phyloP scores from a whole-genome alignment of 2,797 vertebrate species.

The Arvicola amphibius region DNA sequence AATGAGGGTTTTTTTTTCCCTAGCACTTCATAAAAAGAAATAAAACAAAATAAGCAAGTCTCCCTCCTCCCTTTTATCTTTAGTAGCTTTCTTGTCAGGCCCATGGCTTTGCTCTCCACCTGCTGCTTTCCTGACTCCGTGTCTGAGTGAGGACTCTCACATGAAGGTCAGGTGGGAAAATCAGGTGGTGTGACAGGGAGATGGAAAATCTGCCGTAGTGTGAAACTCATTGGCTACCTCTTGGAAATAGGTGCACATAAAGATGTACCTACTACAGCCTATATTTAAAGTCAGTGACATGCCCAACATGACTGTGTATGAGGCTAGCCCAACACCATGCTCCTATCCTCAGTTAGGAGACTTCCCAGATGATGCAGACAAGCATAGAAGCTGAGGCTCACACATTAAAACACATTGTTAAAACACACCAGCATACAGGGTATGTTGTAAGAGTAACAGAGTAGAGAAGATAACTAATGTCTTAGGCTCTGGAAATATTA shows the following conservation, averaged over 20 bases:
- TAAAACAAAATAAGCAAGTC: constrained; percentile 58
- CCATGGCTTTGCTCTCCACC: constrained; percentile 48
- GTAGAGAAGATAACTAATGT: constrained; percentile 27
- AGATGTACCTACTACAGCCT: background rate
- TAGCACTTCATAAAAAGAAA: background rate
- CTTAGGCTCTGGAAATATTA: constrained; percentile 64
- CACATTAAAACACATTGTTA: constrained; percentile 20
- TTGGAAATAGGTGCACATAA: background rate
- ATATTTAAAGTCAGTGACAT: background rate
- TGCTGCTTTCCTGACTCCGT: constrained; percentile 54
- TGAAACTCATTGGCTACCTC: background rate
- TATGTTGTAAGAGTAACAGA: constrained; percentile 23
- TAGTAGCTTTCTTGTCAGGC: constrained; percentile 52
- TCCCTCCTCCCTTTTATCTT: constrained; percentile 75
- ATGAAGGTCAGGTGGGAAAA: constrained; percentile 13
- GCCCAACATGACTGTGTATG: background rate
- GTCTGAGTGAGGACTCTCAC: background rate
- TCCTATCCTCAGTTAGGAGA: background rate
- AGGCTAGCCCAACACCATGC: background rate
- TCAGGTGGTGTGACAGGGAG: background rate
- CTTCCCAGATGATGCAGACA: background rate
- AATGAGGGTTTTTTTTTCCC: constrained; percentile 77
- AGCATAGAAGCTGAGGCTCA: background rate
- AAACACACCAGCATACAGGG: background rate
- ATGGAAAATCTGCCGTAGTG: background rate